These are phyloP conservation scores for Rana temporaria DNA, from an alignment of 2,113 vertebrate species.

Conservation along the genomic window DNA sequence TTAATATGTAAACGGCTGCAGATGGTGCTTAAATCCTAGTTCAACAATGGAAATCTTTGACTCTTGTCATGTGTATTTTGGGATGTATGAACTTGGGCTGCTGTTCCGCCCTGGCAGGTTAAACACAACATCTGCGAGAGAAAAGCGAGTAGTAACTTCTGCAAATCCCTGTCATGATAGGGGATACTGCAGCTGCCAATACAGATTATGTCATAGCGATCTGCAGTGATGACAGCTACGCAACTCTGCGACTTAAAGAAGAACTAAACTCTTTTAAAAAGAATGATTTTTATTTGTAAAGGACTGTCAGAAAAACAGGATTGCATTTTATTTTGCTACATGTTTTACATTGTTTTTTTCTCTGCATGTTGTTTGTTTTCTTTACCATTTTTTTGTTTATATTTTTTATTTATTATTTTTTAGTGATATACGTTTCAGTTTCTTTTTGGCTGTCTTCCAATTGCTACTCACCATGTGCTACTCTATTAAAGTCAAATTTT, in stretches of 20 bases:
- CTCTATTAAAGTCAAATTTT: no score
- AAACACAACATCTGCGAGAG: conserved; percentile 12
- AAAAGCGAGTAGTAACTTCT: background rate
- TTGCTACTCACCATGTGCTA: no score
- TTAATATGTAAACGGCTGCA: background rate
- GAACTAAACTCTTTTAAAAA: no score
- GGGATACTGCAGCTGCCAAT: conserved; percentile 39
- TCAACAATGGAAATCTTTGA: background rate
- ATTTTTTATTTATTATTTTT: no score
- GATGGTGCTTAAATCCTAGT: background rate
- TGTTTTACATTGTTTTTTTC: no score
- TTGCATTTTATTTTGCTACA: no score
- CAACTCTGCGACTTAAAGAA: background rate
- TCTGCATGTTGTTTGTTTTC: no score
- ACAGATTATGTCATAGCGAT: conserved; percentile 22
- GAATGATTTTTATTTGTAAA: no score
- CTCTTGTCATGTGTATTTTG: conserved; percentile 19
- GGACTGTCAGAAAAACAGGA: no score
- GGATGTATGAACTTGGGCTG: conserved; percentile 14
- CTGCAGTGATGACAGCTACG: background rate
- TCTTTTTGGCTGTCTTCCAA: no score
- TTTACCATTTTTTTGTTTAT: no score
- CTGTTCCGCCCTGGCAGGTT: conserved; percentile 25
- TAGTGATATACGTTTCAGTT: no score
- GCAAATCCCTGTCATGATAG: background rate